Evolutionary conservation across 37 sponge, comb jelly and placozoan genomes (phyloP).

Genomic region (Ianthella basta): DNA sequence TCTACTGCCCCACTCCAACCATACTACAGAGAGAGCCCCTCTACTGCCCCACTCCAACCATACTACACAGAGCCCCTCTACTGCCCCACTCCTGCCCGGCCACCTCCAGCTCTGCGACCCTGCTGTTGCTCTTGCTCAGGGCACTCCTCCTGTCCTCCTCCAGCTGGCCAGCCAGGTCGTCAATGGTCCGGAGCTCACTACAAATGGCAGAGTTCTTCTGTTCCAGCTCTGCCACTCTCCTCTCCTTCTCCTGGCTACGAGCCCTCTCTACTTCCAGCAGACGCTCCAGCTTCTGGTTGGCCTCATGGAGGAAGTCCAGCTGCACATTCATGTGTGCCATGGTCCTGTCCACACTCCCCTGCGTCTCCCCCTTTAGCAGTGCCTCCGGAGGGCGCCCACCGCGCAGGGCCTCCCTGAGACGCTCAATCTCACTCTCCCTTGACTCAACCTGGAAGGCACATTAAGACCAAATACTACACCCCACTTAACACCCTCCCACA

Average conservation of each 20-base stretch:
- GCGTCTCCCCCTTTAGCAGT: conserved; percentile 52
- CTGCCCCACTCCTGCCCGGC: neutral
- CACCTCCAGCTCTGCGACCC: conserved; percentile 46
- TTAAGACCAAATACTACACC: too few species aligned
- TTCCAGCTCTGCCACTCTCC: conserved; percentile 54
- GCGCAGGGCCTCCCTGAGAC: conserved; percentile 77
- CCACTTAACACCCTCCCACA: too few species aligned
- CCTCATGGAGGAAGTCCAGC: conserved; percentile 93
- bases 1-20: too few species aligned
- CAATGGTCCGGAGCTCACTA: conserved; percentile 68
- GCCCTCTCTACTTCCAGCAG: conserved; percentile 54
- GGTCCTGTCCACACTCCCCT: conserved; percentile 85
- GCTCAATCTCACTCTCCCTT: conserved; percentile 93
- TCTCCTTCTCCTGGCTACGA: conserved; percentile 41
- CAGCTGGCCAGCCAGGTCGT: conserved; percentile 79
- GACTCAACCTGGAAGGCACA: conserved; percentile 59
- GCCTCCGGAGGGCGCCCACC: conserved; percentile 96
- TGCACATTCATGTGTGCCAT: conserved; percentile 98
- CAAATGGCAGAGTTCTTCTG: conserved; percentile 79
- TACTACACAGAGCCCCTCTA: conserved; percentile 5
- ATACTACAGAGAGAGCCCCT: too few species aligned
- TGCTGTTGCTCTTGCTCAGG: conserved; percentile 29
- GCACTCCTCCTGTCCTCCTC: conserved; percentile 70
- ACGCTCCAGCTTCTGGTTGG: conserved; percentile 84
- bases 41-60: too few species aligned